phyloP scores from a whole-genome alignment of 2,888 invertebrate species.

The Gisinianus flammeolus region DNA sequence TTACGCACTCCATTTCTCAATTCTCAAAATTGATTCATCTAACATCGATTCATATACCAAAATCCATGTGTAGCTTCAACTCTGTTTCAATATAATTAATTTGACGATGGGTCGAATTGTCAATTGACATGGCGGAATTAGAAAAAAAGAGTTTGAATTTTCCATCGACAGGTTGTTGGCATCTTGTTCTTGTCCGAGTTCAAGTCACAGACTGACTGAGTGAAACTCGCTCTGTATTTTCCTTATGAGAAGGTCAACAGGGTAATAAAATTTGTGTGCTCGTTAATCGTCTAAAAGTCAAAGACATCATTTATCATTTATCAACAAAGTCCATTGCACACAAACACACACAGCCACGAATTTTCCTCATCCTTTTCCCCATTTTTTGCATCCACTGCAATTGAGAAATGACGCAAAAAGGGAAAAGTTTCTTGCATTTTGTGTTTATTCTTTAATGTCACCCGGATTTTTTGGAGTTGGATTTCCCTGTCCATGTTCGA shows the following conservation, averaged over 20 bases:
- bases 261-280: background rate
- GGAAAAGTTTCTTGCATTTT: too few species aligned
- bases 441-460: too few species aligned
- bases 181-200: background rate
- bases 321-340: background rate
- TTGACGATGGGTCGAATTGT: too few species aligned
- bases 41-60: too few species aligned
- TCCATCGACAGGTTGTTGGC: background rate
- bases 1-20: too few species aligned
- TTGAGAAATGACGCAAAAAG: too few species aligned
- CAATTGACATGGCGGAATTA: too few species aligned
- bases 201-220: background rate
- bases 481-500: too few species aligned
- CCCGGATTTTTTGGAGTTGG: too few species aligned
- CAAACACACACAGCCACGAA: background rate
- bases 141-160: background rate
- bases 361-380: background rate
- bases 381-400: background rate
- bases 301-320: background rate
- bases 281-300: background rate
- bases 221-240: background rate
- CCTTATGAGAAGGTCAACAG: background rate
- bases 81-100: too few species aligned
- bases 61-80: too few species aligned
- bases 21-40: too few species aligned